Conservation (phyloP, 2,797 vertebrate genomes). For the Chloroceryle inda region DNA sequence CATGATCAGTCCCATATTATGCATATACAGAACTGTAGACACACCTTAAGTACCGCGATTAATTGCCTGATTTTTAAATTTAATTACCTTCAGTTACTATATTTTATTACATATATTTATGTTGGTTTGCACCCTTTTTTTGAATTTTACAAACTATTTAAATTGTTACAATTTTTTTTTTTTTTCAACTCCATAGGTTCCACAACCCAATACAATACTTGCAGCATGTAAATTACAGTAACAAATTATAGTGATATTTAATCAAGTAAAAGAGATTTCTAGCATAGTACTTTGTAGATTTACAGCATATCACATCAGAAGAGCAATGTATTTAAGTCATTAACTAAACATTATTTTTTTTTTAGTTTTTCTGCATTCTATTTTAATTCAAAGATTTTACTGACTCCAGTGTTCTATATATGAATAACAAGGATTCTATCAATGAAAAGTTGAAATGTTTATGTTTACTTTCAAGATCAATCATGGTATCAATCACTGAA, state of each 20-base stretch:
- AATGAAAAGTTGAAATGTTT: not conserved
- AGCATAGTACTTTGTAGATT: not conserved
- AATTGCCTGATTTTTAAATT: conserved; percentile 40
- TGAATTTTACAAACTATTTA: conserved; percentile 12
- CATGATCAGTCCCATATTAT: not conserved
- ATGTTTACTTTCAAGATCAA: not conserved
- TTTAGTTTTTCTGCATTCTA: not conserved
- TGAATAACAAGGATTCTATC: not conserved
- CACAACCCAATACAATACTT: not conserved
- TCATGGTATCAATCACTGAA: not conserved
- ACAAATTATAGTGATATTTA: not conserved
- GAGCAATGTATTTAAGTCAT: not conserved
- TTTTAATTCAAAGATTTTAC: not conserved
- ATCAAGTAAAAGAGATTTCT: not conserved
- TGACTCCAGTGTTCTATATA: not conserved
- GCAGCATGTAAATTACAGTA: not conserved
- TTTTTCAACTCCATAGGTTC: not conserved
- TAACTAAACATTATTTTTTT: not conserved
- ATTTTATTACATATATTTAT: not conserved
- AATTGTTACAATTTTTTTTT: conserved; percentile 12
- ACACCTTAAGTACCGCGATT: not conserved
- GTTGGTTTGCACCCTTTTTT: not conserved
- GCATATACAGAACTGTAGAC: not conserved
- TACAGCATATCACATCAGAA: not conserved
- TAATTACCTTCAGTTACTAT: not conserved